Base-by-base conservation (phyloP, 2,888 invertebrate genomes). In the Eilema depressum region DNA sequence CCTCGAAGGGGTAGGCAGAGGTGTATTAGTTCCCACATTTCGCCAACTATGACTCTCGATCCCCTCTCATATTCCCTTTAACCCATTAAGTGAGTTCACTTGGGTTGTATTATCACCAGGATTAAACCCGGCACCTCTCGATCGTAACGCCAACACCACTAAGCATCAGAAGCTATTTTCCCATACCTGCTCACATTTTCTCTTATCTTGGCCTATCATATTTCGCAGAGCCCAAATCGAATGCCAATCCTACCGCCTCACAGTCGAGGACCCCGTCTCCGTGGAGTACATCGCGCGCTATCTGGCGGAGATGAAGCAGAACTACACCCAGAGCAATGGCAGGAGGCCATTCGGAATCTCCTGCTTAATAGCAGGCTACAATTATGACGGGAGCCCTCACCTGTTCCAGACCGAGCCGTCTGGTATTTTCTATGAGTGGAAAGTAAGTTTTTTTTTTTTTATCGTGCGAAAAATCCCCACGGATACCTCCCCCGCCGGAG, bases 391-490 rank as follows among this genome's bases (percentile, higher is more conserved):
- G 7, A 96, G 97, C 17, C 98, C 99, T 5, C 98, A 98, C 93
- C 95, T 99, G 64, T 99, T 98, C 93, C 99, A 99, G 94, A 99
- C 99, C 0, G 99, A 99, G 91, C 99, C 99, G 0, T 99, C 99
- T 30, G 99, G 99, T 65, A 98, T 98, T 79, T 99, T 98, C 91
- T 99, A 98, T 87, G 99, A 99, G 91, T 99, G 99, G 98, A 98
- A 89, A 98, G 91, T 90, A 0, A 37, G 72, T 64, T n/a, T 47
- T 47, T n/a, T n/a, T n/a, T n/a, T n/a, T n/a, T n/a, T n/a, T n/a
- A n/a, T n/a, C n/a, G n/a, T n/a, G n/a, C n/a, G n/a, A n/a, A n/a
- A n/a, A n/a, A n/a, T n/a, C n/a, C n/a, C n/a, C n/a, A n/a, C n/a
- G n/a, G n/a, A n/a, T n/a, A n/a, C n/a, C n/a, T n/a, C n/a, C n/a